Evolutionary conservation across 2,113 vertebrate species (phyloP), one percentile per base, ranked within the genome.

Genomic region (Agelaius phoeniceus): DNA sequence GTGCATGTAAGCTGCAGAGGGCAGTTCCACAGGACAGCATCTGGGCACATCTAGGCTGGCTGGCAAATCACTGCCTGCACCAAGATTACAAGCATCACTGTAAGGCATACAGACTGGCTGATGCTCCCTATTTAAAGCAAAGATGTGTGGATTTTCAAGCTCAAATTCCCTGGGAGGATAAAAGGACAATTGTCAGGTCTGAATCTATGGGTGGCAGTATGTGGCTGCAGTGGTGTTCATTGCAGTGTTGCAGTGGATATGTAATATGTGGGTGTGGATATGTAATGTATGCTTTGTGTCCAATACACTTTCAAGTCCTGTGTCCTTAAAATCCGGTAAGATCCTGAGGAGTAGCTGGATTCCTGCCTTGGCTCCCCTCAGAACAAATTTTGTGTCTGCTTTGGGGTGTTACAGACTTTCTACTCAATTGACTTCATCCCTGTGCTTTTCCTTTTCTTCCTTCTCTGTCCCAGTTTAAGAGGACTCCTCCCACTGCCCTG

Each of bases 1-100:
- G 46, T 77, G 75, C 37, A 7, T 94, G 21, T 66, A 35, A 65
- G 68, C 83, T 71, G 11, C 23, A 2, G 8, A 17, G 59, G 9
- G 21, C 55, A 57, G 79, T 35, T 86, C 28, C 61, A 14, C 18
- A 72, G 94, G 80, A 87, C 95, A 89, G 89, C 79, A 63, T 69
- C 83, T 80, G 11, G 10, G 75, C 61, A 52, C 68, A 57, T 84
- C 79, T 48, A 84, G 80, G 7, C 72, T 84, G 77, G 26, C 89
- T 96, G 86, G 79, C 79, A 87, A 14, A 27, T 71, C 65, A 2
- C 28, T 83, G 94, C 67, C 55, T 77, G 67, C 31, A 1, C 6
- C 2, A 19, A 28, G 72, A 35, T 77, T 92, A 62, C 1, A 4
- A 49, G 15, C 66, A 44, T 68, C 74, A 5, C 3, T 65, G 5